Evolutionary conservation across 1,140 invertebrate genomes (phyloP), one percentile per base, ranked within the genome.

Genomic region (Panulirus ornatus): DNA sequence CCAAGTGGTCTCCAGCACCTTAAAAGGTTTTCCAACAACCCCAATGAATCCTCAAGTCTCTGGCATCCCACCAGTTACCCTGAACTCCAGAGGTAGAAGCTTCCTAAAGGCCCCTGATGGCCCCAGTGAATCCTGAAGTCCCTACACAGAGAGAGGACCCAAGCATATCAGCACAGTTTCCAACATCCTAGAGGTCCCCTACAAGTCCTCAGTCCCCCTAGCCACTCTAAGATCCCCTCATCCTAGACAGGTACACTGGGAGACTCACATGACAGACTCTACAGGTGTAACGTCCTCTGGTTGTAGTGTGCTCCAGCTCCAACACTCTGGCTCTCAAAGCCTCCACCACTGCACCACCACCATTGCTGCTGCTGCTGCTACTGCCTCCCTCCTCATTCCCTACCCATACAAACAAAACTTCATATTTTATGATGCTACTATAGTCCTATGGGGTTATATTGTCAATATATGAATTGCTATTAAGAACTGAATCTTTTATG

Each of bases 271-370:
- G 88, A 44, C 91, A 92, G 9, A 92, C 89, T 1, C 84, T 82
- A 38, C 92, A 92, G 19, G 84, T 42, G 51, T 94, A 92, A 95
- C 94, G 38, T 63, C 78, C 36, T 94, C 93, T 93, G 92, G 94
- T 47, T 79, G 93, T 92, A 92, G 93, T 36, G 42, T 84, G 54
- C 14, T 91, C 92, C 85, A 96, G 94, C 91, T 97, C 96, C 63
- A 95, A 95, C 82, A 97, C 95, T 88, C 96, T 94, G 0, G 94
- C 94, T 92, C 96, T 96, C 0, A 97, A 94, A 1, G 97, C 96
- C 92, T 97, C 96, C 47, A 98, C 95, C 42, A 97, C 94, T 27
- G 96, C 96, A 84, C 95, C 73, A 44, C n/a, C 42, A 40, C 40
- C 44, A n/a, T 44, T 75, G 30, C 63, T 30, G 9, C 38, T 40